phyloP scores from a whole-genome alignment of 2,888 invertebrate genomes.

The Cremastinae sp. region DNA sequence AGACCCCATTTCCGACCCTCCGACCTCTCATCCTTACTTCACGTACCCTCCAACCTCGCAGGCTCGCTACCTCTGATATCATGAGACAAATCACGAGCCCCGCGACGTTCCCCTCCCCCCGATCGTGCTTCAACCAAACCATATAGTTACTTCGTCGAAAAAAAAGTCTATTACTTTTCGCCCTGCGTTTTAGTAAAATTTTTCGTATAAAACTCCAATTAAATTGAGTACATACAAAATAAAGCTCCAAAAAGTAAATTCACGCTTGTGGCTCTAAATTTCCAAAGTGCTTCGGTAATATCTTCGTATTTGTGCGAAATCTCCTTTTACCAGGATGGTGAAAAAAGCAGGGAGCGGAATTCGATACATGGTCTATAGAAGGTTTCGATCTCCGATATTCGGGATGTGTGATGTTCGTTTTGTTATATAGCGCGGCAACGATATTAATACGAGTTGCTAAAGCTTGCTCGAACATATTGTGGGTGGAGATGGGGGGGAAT shows the following conservation, averaged over 20 bases:
- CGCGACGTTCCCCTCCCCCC: not conserved
- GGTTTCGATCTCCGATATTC: conserved; percentile 43
- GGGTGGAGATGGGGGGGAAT: not conserved
- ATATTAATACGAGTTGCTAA: conserved; percentile 54
- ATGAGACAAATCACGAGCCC: conserved; percentile 20
- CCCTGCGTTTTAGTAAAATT: not conserved
- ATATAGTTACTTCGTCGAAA: not conserved
- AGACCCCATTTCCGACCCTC: conserved; percentile 17
- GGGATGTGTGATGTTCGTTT: conserved; percentile 46
- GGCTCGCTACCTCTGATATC: conserved; percentile 27
- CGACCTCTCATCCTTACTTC: no score
- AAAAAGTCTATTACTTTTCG: conserved; percentile 14
- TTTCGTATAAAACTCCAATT: no score
- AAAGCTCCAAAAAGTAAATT: no score
- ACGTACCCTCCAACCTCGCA: not conserved
- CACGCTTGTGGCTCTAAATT: no score
- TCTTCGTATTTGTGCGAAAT: no score
- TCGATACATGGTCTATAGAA: conserved; percentile 22
- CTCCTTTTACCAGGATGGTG: not conserved
- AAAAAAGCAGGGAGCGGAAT: conserved; percentile 31
- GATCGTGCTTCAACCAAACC: not conserved
- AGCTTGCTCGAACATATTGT: conserved; percentile 44
- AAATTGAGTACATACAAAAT: no score
- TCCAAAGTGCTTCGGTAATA: no score
- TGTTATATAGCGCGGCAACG: conserved; percentile 28